Conservation (phyloP, 2,113 vertebrate species). For the Romanogobio albipinnatus region DNA sequence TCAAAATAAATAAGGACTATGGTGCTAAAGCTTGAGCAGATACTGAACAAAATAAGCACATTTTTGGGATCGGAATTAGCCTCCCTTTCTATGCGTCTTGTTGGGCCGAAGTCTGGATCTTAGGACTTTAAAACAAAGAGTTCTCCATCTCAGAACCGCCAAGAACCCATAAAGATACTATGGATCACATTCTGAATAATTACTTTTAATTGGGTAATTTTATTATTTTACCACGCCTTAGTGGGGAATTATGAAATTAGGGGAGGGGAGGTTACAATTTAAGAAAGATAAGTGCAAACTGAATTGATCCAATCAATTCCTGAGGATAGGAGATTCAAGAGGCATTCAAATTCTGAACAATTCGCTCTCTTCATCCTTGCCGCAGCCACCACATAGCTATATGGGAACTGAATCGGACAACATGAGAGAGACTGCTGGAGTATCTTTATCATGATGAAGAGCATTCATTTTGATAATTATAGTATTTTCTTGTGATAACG, state of each 20-base stretch:
- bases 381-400: constrained; percentile 2
- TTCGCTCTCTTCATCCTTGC: neutral
- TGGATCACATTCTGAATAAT: neutral
- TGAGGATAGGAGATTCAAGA: constrained; percentile 40
- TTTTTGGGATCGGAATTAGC: neutral
- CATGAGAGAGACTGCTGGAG: constrained; percentile 13
- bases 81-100: neutral
- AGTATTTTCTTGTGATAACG: neutral
- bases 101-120: neutral
- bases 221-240: neutral
- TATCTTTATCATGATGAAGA: neutral
- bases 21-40: constrained; percentile 15
- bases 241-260: constrained; percentile 50
- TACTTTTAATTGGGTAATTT: neutral
- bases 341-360: constrained; percentile 4
- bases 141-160: neutral
- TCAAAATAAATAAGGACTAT: neutral
- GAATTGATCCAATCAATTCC: constrained; percentile 56
- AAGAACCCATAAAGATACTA: neutral
- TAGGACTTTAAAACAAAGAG: neutral
- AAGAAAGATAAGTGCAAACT: constrained; percentile 76
- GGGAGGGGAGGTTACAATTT: constrained; percentile 66
- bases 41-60: neutral
- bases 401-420: neutral
- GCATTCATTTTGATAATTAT: neutral